These are phyloP conservation scores for Colinus virginianus DNA, from an alignment of 2,113 vertebrate genomes.

Conservation along the genomic window DNA sequence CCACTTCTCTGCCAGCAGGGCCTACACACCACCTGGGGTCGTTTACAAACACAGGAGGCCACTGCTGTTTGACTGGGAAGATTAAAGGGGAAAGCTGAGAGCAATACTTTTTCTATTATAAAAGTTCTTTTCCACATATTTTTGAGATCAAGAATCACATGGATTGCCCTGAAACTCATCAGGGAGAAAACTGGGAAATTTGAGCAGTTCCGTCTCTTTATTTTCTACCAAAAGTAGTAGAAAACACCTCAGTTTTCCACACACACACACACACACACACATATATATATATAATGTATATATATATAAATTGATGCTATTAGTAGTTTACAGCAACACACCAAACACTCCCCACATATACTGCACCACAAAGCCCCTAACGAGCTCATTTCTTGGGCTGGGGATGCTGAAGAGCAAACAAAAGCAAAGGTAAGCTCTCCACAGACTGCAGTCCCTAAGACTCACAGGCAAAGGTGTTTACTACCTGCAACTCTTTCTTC, in stretches of 20 bases:
- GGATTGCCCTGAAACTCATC: neutral
- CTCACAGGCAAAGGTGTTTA: neutral
- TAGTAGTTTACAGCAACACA: neutral
- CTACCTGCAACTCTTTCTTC: neutral
- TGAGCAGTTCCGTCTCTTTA: neutral
- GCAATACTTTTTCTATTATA: neutral
- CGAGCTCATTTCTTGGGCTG: neutral
- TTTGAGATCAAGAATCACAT: neutral
- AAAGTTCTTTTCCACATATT: neutral
- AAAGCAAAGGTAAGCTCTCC: neutral
- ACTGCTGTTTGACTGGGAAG: fast-evolving
- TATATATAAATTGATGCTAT: neutral
- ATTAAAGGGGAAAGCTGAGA: neutral
- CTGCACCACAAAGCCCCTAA: neutral
- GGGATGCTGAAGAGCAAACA: neutral
- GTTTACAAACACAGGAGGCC: neutral
- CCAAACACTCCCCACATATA: neutral
- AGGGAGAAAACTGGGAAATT: neutral
- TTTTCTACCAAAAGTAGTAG: neutral
- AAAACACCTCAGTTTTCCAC: neutral
- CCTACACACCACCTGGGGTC: neutral
- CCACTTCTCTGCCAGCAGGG: neutral
- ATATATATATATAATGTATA: neutral
- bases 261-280: too few species aligned
- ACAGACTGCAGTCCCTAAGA: neutral